phyloP scores from a whole-genome alignment of 2,888 invertebrate genomes.

The Empis stercorea region DNA sequence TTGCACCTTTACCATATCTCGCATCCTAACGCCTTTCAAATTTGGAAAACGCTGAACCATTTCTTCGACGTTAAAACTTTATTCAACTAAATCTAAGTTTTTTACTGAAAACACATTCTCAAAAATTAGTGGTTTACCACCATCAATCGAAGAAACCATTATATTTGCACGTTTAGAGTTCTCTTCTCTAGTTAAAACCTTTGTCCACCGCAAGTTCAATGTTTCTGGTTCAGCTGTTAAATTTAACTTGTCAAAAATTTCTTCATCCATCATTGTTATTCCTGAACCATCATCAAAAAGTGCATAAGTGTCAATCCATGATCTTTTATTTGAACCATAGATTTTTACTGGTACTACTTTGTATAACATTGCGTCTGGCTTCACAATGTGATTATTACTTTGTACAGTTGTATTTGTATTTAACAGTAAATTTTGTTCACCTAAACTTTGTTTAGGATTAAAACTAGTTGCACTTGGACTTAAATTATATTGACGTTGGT shows the following conservation, averaged over 20 bases:
- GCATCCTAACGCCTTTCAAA: not conserved
- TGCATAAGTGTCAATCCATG: not conserved
- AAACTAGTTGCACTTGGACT: not conserved
- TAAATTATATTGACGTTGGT: too few species aligned
- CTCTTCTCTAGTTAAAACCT: not conserved
- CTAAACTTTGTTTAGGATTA: not conserved
- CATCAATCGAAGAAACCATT: not conserved
- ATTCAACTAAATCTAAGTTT: not conserved
- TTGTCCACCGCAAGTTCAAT: constrained; percentile 3
- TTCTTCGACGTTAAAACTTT: not conserved
- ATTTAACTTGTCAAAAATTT: constrained; percentile 5
- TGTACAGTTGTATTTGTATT: not conserved
- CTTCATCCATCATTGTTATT: constrained; percentile 5
- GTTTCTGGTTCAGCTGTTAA: constrained; percentile 3
- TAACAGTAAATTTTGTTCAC: not conserved
- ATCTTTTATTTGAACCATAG: not conserved
- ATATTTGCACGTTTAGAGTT: constrained; percentile 1
- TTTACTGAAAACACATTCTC: constrained; percentile 2
- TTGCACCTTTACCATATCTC: not conserved
- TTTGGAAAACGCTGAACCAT: not conserved
- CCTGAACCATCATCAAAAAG: constrained; percentile 7
- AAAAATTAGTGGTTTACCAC: constrained; percentile 1
- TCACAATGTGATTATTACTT: not conserved
- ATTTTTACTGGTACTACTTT: constrained; percentile 9
- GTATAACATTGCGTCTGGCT: constrained; percentile 2